A percentile compares a stretch with the other conserved stretches of the same genome.
These are phyloP conservation scores for Hylia prasina DNA, from an alignment of 2,113 vertebrate genomes.

Conservation along the genomic window DNA sequence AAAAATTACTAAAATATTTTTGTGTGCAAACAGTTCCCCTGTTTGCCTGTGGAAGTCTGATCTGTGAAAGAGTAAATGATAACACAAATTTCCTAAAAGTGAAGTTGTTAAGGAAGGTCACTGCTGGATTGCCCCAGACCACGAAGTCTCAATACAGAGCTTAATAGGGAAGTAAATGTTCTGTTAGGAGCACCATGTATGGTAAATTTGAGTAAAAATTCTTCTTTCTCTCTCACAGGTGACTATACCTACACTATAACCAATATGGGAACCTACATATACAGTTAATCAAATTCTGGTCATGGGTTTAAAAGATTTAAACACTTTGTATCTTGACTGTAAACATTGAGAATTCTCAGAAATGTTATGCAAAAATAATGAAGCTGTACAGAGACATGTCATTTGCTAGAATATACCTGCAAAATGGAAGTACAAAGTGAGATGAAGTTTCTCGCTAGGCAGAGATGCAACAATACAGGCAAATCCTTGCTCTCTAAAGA, in stretches of 20 bases:
- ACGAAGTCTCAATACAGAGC: rapidly evolving
- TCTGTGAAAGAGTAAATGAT: not conserved
- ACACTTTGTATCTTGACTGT: not conserved
- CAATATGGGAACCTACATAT: not conserved
- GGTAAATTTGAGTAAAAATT: not conserved
- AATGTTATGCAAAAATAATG: not conserved
- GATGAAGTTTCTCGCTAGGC: not conserved
- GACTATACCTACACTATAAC: not conserved
- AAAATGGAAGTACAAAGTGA: not conserved
- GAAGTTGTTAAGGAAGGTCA: not conserved
- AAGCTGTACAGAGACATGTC: not conserved
- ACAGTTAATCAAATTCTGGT: not conserved
- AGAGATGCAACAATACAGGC: not conserved
- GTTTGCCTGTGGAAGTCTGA: not conserved
- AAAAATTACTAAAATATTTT: not conserved
- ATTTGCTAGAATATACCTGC: not conserved
- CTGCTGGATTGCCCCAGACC: not conserved
- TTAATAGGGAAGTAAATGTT: not conserved
- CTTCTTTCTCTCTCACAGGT: not conserved
- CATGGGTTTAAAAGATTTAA: not conserved
- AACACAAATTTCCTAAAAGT: not conserved
- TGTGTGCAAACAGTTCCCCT: not conserved
- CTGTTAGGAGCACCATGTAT: not conserved
- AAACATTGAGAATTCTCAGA: not conserved
- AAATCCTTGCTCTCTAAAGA: not conserved